These are phyloP conservation scores for Harpagoxenus sublaevis DNA, from an alignment of 2,888 invertebrate species.

Conservation along the genomic window DNA sequence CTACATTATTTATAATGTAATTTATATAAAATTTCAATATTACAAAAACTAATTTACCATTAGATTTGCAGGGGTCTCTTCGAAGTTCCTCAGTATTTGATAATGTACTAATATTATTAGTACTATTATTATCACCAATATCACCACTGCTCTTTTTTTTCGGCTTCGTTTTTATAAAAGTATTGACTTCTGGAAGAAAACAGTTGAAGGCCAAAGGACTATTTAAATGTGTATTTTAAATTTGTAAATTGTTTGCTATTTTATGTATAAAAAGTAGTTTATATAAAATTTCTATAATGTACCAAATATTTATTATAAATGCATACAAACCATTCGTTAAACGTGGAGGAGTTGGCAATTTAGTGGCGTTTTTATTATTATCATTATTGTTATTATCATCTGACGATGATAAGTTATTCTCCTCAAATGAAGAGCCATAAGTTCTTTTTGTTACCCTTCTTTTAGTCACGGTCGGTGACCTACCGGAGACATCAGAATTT, in stretches of 20 bases:
- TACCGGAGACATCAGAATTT: neutral
- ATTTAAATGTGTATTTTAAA: neutral
- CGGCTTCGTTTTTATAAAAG: neutral
- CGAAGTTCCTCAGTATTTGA: neutral
- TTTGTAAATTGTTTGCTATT: neutral
- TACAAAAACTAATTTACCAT: neutral
- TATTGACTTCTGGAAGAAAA: neutral
- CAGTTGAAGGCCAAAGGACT: neutral
- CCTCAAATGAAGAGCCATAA: neutral
- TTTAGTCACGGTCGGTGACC: neutral
- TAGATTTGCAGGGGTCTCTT: neutral
- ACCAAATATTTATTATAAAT: neutral
- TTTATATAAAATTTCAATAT: neutral
- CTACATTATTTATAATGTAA: neutral
- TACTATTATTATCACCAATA: no score
- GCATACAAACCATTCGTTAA: neutral
- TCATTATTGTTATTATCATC: neutral
- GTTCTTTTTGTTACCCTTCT: neutral
- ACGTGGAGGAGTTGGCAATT: conserved; percentile 1
- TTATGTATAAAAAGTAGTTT: no score
- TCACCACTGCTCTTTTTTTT: neutral
- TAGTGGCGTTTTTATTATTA: neutral
- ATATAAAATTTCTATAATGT: neutral
- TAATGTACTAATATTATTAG: neutral
- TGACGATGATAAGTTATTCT: neutral